phyloP scores from a whole-genome alignment of 2,113 vertebrate species.

The Andinoacara biseriatus region DNA sequence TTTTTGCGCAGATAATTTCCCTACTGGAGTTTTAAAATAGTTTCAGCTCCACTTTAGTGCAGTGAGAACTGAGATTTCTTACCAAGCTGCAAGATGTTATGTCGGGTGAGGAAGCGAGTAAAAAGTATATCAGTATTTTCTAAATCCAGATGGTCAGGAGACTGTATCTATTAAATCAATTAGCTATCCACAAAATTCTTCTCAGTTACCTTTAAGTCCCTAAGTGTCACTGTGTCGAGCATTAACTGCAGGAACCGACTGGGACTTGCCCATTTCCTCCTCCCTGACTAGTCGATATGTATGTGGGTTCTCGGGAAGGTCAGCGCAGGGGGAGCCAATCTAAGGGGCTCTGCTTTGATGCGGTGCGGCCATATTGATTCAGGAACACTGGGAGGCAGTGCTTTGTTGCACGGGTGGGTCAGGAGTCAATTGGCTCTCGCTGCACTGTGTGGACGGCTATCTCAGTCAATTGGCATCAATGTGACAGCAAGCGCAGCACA shows the following conservation, averaged over 20 bases:
- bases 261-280: constrained; percentile 50
- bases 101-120: not conserved
- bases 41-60: not conserved
- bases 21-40: constrained; percentile 16
- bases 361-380: constrained; percentile 69
- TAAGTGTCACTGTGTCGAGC: constrained; percentile 9
- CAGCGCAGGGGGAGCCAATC: constrained; percentile 65
- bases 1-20: constrained; percentile 7
- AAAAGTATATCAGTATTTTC: constrained; percentile 9
- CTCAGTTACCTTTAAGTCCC: constrained; percentile 13
- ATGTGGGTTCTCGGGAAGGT: constrained; percentile 59
- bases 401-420: constrained; percentile 60
- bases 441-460: constrained; percentile 57
- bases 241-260: constrained; percentile 15
- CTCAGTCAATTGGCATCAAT: constrained; percentile 69
- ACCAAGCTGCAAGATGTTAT: not conserved
- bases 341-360: constrained; percentile 46
- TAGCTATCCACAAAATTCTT: constrained; percentile 10
- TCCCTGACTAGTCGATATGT: constrained; percentile 55
- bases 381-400: constrained; percentile 59
- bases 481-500: constrained; percentile 43
- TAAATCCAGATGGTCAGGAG: constrained; percentile 16
- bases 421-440: constrained; percentile 68
- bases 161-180: constrained; percentile 24
- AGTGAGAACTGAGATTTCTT: not conserved